phyloP scores from a whole-genome alignment of 2,113 vertebrate genomes.

The Serinus canaria region DNA sequence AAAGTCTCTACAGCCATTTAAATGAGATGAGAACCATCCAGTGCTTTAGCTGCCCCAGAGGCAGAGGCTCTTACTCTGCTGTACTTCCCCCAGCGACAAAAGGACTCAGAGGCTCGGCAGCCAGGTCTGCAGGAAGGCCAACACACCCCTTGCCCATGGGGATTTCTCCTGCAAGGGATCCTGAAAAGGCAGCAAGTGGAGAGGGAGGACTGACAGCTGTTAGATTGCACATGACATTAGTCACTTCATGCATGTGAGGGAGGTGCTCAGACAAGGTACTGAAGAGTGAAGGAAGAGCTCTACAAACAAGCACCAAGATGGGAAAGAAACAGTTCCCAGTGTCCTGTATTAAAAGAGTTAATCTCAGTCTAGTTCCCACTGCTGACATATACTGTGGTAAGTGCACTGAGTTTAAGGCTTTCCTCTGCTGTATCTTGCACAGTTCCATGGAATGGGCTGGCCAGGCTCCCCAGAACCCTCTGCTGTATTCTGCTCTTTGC shows the following conservation, averaged over 20 bases:
- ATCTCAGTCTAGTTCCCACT: neutral
- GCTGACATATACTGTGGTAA: neutral
- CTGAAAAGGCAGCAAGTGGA: neutral
- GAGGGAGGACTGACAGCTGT: neutral
- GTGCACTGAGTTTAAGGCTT: neutral
- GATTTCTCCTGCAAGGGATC: neutral
- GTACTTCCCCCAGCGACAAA: neutral
- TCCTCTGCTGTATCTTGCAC: neutral
- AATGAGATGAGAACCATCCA: neutral
- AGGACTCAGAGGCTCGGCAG: neutral
- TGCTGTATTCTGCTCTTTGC: neutral
- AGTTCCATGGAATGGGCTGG: neutral
- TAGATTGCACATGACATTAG: neutral
- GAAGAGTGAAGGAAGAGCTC: neutral
- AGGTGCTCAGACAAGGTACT: neutral
- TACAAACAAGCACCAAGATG: neutral
- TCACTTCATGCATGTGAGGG: neutral
- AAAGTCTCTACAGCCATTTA: neutral
- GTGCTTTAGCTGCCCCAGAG: neutral
- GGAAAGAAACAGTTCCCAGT: neutral
- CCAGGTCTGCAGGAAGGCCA: neutral
- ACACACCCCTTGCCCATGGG: neutral
- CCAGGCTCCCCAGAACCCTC: neutral
- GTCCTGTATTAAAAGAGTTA: neutral
- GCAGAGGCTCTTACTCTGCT: rapidly evolving